Conservation (phyloP, 2,888 invertebrate species). For the Spilosoma lubricipeda region DNA sequence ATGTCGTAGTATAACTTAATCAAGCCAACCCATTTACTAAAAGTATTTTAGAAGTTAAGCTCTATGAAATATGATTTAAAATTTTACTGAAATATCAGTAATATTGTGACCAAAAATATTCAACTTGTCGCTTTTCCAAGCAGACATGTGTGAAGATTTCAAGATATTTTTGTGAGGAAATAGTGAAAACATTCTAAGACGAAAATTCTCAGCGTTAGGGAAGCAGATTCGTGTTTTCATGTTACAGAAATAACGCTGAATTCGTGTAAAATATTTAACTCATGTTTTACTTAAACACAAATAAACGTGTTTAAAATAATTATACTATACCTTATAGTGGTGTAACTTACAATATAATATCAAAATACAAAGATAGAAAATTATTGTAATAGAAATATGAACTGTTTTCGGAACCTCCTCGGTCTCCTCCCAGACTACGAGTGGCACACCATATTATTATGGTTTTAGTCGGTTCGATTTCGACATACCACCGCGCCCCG, state of each 20-base stretch:
- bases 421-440: no score
- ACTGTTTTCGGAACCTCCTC: no score
- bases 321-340: not conserved
- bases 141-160: constrained; percentile 2
- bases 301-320: not conserved
- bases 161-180: not conserved
- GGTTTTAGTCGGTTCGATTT: no score
- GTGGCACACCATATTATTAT: no score
- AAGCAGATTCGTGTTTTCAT: not conserved
- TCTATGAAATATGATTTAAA: no score
- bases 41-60: no score
- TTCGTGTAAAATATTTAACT: not conserved
- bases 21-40: no score
- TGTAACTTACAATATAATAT: no score
- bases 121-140: not conserved
- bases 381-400: no score
- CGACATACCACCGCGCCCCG: no score
- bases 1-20: no score
- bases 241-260: not conserved
- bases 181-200: constrained; percentile 1
- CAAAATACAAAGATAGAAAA: not conserved
- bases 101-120: not conserved
- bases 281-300: not conserved
- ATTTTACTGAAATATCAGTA: no score
- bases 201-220: not conserved